phyloP scores from a whole-genome alignment of 2,888 invertebrate species.

The Atethmia centrago region DNA sequence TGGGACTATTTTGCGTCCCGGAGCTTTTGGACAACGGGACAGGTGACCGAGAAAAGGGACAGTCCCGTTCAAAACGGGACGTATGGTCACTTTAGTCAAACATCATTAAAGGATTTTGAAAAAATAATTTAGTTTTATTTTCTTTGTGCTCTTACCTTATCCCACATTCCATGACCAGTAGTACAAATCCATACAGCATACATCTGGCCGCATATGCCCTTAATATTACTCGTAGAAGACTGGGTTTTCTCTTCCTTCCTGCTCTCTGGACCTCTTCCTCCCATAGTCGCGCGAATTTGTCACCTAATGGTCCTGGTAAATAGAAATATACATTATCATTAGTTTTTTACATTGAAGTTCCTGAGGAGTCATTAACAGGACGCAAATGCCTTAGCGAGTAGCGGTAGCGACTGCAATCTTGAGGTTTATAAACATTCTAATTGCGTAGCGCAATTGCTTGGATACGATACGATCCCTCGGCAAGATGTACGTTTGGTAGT shows the following conservation, averaged over 20 bases:
- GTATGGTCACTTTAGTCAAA: no score
- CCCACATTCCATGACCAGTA: constrained; percentile 91
- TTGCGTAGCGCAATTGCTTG: constrained; percentile 32
- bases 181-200: constrained; percentile 90
- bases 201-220: constrained; percentile 91
- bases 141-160: constrained; percentile 86
- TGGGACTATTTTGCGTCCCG: no score
- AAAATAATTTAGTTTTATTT: background rate
- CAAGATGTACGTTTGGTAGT: background rate
- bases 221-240: constrained; percentile 88
- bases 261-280: constrained; percentile 86
- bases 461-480: constrained; percentile 12
- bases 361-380: constrained; percentile 16
- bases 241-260: constrained; percentile 88
- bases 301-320: constrained; percentile 85
- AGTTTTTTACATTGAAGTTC: constrained; percentile 22
- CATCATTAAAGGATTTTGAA: no score
- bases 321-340: constrained; percentile 20
- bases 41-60: no score
- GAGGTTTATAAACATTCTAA: constrained; percentile 42
- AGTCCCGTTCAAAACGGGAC: no score
- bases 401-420: constrained; percentile 38
- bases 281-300: constrained; percentile 89
- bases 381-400: constrained; percentile 33
- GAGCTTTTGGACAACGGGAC: no score